phyloP scores from a whole-genome alignment of 2,797 vertebrate genomes.

The Ispidina picta region DNA sequence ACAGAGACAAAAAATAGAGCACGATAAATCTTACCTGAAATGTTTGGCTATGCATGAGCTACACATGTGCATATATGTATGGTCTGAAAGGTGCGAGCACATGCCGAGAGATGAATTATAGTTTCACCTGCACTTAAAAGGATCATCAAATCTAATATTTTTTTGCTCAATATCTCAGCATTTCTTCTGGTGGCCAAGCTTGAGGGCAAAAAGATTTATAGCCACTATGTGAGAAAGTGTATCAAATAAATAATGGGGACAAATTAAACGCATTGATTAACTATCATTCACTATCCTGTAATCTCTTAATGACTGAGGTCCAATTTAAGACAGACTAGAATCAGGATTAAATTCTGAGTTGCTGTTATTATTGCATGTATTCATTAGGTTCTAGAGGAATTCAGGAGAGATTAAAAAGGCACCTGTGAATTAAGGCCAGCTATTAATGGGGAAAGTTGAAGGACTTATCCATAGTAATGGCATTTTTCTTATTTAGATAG shows the following conservation, averaged over 20 bases:
- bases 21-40: conserved; percentile 27
- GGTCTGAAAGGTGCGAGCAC: conserved; percentile 10
- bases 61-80: conserved; percentile 26
- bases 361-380: conserved; percentile 57
- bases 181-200: neutral
- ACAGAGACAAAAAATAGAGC: conserved; percentile 31
- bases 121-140: conserved; percentile 38
- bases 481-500: conserved; percentile 14
- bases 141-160: conserved; percentile 50
- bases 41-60: conserved; percentile 13
- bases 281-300: conserved; percentile 67
- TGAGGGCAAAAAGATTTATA: conserved; percentile 44
- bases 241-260: conserved; percentile 71
- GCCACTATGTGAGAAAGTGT: conserved; percentile 14
- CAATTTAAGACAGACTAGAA: conserved; percentile 64
- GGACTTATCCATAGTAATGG: conserved; percentile 33
- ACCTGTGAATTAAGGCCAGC: conserved; percentile 57
- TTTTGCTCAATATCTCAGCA: neutral
- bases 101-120: conserved; percentile 13
- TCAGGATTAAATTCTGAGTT: conserved; percentile 70
- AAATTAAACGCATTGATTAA: conserved; percentile 75
- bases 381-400: conserved; percentile 67
- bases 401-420: conserved; percentile 57
- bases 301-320: conserved; percentile 61
- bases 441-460: conserved; percentile 40